These are phyloP conservation scores for Nothoprocta perdicaria DNA, from an alignment of 2,113 vertebrate species.

Conservation along the genomic window DNA sequence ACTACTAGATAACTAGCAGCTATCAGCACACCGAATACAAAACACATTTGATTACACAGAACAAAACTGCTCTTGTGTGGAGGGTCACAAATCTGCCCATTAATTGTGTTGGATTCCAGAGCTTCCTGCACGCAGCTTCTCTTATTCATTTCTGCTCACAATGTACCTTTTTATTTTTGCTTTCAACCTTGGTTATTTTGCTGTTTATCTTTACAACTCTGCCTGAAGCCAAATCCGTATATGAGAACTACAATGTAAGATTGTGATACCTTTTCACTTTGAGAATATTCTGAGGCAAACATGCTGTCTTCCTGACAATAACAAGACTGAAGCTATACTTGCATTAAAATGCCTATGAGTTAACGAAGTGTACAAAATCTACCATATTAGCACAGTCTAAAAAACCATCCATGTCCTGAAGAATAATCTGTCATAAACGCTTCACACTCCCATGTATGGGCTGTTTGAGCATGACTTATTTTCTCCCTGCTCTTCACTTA, in stretches of 20 bases:
- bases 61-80: not conserved
- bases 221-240: accelerated
- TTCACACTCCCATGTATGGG: not conserved
- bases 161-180: not conserved
- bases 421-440: not conserved
- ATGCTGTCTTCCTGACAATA: not conserved
- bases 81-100: accelerated
- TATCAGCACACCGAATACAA: not conserved
- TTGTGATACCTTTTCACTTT: not conserved
- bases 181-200: not conserved
- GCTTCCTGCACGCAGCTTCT: not conserved
- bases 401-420: not conserved
- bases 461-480: accelerated
- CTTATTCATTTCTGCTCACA: not conserved
- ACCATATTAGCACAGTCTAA: not conserved
- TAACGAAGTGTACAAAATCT: not conserved
- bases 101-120: not conserved
- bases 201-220: not conserved
- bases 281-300: not conserved
- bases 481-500: not conserved
- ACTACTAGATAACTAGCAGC: not conserved
- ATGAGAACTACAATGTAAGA: not conserved
- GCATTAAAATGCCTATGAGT: not conserved
- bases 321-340: not conserved
- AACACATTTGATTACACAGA: not conserved